Percentiles rank a stretch among this genome's conserved stretches.
Conservation (phyloP, 2,888 invertebrate species). For the Drosophila mulleri region DNA sequence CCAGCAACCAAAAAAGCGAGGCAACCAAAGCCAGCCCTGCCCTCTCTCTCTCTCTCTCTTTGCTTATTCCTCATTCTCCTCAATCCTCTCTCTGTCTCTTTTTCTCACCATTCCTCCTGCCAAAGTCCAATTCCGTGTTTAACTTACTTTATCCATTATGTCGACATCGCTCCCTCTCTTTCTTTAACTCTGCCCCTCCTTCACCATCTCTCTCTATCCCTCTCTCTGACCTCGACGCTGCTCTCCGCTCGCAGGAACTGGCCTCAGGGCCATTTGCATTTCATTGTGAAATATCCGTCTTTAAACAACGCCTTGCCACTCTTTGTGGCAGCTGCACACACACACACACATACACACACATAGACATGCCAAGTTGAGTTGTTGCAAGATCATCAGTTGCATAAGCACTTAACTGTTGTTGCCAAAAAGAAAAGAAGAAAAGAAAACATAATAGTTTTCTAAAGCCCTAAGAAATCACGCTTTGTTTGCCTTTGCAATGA, state of each 20-base stretch:
- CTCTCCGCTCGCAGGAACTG: conserved; percentile 16
- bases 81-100: neutral
- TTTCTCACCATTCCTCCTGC: no score
- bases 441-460: conserved; percentile 40
- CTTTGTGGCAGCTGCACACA: conserved; percentile 24
- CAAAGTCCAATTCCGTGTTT: neutral
- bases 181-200: neutral
- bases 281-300: conserved; percentile 46
- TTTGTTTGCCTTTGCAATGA: conserved; percentile 64
- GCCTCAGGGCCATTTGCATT: conserved; percentile 44
- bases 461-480: conserved; percentile 32
- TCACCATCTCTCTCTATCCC: neutral
- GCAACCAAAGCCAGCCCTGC: conserved; percentile 24
- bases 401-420: conserved; percentile 40
- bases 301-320: conserved; percentile 15
- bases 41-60: neutral
- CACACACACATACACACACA: neutral
- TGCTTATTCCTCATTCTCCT: neutral
- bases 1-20: conserved; percentile 45
- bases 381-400: conserved; percentile 33
- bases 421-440: conserved; percentile 38
- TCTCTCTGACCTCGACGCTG: neutral
- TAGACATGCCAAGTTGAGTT: neutral
- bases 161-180: neutral
- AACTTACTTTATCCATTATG: no score